These are phyloP conservation scores for Phyllostomus discolor DNA, from an alignment of 2,113 vertebrate genomes.

Conservation along the genomic window DNA sequence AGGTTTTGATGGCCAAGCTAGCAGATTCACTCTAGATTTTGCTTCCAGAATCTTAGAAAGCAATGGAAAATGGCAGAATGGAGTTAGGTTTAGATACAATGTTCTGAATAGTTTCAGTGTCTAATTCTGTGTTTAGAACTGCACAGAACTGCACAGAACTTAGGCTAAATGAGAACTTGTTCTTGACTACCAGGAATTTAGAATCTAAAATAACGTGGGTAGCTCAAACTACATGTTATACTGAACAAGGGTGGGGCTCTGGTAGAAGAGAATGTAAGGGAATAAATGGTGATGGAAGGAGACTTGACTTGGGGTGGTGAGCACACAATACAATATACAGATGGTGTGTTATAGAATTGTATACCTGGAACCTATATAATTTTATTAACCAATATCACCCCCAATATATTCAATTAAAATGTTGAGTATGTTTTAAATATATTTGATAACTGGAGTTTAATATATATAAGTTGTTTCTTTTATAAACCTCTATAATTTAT, in stretches of 20 bases:
- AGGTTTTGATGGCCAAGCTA: not conserved
- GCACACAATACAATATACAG: not conserved
- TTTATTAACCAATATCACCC: not conserved
- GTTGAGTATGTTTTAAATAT: not conserved
- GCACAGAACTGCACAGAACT: not conserved
- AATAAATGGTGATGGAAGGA: not conserved
- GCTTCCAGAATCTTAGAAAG: conserved; percentile 12
- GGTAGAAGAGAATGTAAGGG: not conserved
- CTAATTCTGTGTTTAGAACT: not conserved
- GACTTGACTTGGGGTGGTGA: not conserved
- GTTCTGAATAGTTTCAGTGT: not conserved
- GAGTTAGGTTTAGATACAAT: not conserved
- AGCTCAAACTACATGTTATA: not conserved
- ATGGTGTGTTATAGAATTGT: not conserved
- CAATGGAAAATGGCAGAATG: not conserved
- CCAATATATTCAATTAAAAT: not conserved
- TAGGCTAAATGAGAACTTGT: not conserved
- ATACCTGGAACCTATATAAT: not conserved
- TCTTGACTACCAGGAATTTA: not conserved
- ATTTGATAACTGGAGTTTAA: not conserved
- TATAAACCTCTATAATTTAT: not conserved
- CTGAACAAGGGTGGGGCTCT: not conserved
- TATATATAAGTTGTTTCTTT: not conserved
- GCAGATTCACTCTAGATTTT: not conserved
- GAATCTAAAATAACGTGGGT: not conserved